Conservation (phyloP, 2,888 invertebrate genomes). For the Amblyjoppa fuscipennis region DNA sequence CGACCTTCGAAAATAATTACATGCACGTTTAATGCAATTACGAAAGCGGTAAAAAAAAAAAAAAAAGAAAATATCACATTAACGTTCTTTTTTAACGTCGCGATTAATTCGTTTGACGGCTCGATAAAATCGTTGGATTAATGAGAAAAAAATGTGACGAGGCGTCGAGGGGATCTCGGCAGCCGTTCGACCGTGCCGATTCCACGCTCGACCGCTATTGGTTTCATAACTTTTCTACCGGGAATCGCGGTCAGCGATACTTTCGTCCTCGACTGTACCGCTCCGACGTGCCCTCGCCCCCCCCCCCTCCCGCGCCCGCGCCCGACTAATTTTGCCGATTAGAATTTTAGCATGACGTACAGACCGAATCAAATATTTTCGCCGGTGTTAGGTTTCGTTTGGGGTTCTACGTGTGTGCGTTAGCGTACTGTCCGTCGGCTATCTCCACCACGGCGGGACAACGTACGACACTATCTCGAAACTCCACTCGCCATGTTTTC, state of each 20-base stretch:
- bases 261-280: conserved; percentile 79
- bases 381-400: conserved; percentile 12
- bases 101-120: conserved; percentile 52
- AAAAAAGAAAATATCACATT: not conserved
- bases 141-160: conserved; percentile 56
- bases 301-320: conserved; percentile 38
- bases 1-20: conserved; percentile 13
- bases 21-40: not conserved
- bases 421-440: conserved; percentile 26
- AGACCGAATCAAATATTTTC: conserved; percentile 67
- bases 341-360: conserved; percentile 81
- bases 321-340: conserved; percentile 83
- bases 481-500: conserved; percentile 24
- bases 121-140: conserved; percentile 58
- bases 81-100: conserved; percentile 25
- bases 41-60: conserved; percentile 10
- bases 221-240: conserved; percentile 81
- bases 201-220: conserved; percentile 73
- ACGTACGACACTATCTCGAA: conserved; percentile 54
- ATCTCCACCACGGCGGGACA: conserved; percentile 57
- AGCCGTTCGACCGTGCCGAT: conserved; percentile 55
- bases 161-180: conserved; percentile 38
- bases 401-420: conserved; percentile 6
- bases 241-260: conserved; percentile 81
- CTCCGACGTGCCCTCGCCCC: conserved; percentile 44